Evolutionary conservation across 1,140 invertebrate genomes (phyloP), one percentile per base, ranked within the genome.

Genomic region (Meteorus sp.): DNA sequence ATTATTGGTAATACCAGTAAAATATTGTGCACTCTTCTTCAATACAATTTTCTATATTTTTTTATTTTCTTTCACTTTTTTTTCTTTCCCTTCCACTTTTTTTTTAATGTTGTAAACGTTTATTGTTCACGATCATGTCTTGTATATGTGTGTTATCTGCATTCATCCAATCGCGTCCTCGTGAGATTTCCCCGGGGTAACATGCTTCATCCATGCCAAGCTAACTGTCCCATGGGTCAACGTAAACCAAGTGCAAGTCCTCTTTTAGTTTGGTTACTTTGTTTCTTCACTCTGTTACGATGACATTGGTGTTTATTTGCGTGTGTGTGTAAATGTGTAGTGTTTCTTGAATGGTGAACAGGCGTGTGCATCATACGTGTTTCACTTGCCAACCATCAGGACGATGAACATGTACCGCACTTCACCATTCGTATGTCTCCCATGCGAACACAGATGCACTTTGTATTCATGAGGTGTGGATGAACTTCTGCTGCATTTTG

Each of bases 171-270:
- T 59, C 41, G 61, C 50, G 44, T 22, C 43, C 50, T 57, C 66
- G 64, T 75, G 73, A 79, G 75, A 79, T 79, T 79, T 79, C 77
- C 76, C 77, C 47, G 13, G 74, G 60, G 77, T 66, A 57, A 65
- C 70, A 75, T 78, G 70, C 52, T 61, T 77, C 75, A 77, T 75
- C 69, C 66, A 51, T 50, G 31, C 52, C 56, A 56, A 51, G 31
- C 45, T 59, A 62, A 62, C 50, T 62, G 60, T 62, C 61, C 47
- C 56, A 35, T 51, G 11, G 47, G 55, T 11, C n/a, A n/a, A n/a
- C n/a, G n/a, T n/a, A 22, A 50, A 41, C 29, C 47, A 59, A 41
- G 31, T 48, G 45, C 48, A 54, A 60, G 50, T 44, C 39, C 45
- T 37, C 37, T 51, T n/a, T n/a, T n/a, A n/a, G n/a, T n/a, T 55